Evolutionary conservation across 2,113 vertebrate genomes (phyloP), one percentile per base, ranked within the genome.

Genomic region (Eonycteris spelaea): DNA sequence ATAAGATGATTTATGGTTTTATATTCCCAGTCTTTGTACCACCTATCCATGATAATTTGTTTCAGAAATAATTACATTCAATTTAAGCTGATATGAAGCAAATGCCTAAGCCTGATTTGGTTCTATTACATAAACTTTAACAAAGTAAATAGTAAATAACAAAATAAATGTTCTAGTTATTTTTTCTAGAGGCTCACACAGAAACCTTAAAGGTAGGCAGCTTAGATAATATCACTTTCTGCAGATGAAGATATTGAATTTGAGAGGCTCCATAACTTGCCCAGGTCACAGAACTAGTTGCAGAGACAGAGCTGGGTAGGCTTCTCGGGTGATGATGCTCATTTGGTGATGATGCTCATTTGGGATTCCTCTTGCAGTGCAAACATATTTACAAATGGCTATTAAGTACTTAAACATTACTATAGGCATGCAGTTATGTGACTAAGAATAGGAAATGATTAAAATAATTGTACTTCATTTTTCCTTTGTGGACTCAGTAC

Each of bases 51-150:
- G 83, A 55, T 94, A n/a, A 63, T 91, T 92, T 85, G 82, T 94
- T 75, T 95, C 35, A 86, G 28, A 91, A 93, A 93, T 86, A 91
- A 95, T 86, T 70, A 67, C 61, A 18, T 63, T 61, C 45, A 63
- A 28, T 18, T 78, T 90, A 63, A n/a, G 48, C 33, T 79, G 86
- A 3, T 73, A 21, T 10, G 30, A 79, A 82, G 61, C 30, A 61
- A 57, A 77, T 61, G 26, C 6, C 0, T 63, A 43, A 67, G 43
- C 55, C 43, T 89, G 15, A 51, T 79, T 86, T 92, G 55, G 28
- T 91, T 95, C 65, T 68, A 30, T 86, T 86, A 71, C 53, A 78
- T 90, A 65, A 79, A 28, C 18, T 68, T 61, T 48, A 92, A 75
- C 68, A 51, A 84, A 67, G 84, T 92, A 53, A 43, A 74, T 55